Base-by-base conservation (phyloP, 1,140 invertebrate species). In the Holcopasites calliopsidis region DNA sequence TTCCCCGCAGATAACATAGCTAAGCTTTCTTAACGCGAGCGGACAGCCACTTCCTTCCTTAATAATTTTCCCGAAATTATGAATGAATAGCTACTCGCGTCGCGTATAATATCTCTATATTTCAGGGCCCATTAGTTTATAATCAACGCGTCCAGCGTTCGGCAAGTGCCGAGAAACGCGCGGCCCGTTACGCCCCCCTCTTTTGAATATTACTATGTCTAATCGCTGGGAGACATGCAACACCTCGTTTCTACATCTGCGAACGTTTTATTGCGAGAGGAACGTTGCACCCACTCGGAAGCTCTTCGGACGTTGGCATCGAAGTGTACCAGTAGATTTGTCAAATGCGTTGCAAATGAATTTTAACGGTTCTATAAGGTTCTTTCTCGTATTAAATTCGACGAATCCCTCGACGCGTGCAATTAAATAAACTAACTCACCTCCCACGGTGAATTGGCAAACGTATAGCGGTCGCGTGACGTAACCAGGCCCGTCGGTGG, bases 21-120 rank as follows among this genome's bases (percentile, higher is more conserved):
- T 91, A 81, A 89, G 88, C 90, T 90, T 90, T 91, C 88, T 89
- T 90, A 89, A n/a, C 80, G 82, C 80, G 83, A 87, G 83, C 88
- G 87, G 87, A 87, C 86, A 85, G 83, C 47, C 76, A 83, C 84
- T 91, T 90, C 86, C 89, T 88, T 88, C 86, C 86, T 87, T 84
- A 85, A 90, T 90, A 87, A 90, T 90, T 90, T 88, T 85, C 83
- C 74, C 70, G 81, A 85, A 90, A 90, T 91, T 88, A 90, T 88
- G 85, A 88, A 85, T 84, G 87, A 89, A 90, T 88, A 90, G 87
- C 81, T 75, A 76, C 77, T 65, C 77, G 76, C 85, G 84, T 87
- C 85, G 79, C 82, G 90, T 83, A 92, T 92, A 92, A 92, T 91
- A 91, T 92, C 88, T 90, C 90, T 90, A 91, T 92, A 92, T 90